Evolutionary conservation across 2,113 vertebrate species (phyloP), one percentile per base, ranked within the genome.

Genomic region (Stigmatopora argus): DNA sequence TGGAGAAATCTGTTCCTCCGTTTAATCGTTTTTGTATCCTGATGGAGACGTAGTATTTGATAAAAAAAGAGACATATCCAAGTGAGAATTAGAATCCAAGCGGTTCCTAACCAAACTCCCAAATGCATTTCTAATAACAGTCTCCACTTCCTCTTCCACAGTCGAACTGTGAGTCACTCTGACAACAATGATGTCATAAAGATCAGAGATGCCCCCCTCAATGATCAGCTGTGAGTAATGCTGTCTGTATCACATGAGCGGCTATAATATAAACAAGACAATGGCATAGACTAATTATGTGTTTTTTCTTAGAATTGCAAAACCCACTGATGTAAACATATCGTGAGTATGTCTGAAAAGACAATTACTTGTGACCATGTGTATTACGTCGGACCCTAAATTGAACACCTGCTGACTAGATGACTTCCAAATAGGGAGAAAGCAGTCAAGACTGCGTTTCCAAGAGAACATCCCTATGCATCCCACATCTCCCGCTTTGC

Each of bases 401-500:
- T 35, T 46, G 0, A 64, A 31, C 4, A 21, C 19, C 1, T 21
- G 51, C 21, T 23, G 51, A 23, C 64, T 64, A 17, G 51, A 38
- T 80, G 44, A 5, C 0, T 5, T 61, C 34, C 31, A 14, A 66
- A 52, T 75, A 92, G 91, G 26, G 66, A 82, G 69, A 91, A 88
- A 66, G 80, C 83, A 69, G 81, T 85, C 62, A 83, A 79, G 46
- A 70, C 77, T 26, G 45, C 69, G 0, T 78, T 87, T 75, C 86
- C 81, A 15, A 80, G 75, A 64, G 83, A 91, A 69, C 90, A 94
- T 72, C 90, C 90, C 18, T 93, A 89, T 81, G 75, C 92, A 58
- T 93, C 90, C 31, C 91, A 95, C 78, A 92, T 85, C 76, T 87
- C 87, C 49, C 89, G 72, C 0, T 88, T 89, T 3, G 78, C 89